Evolutionary conservation across 37 sponge, comb jelly and placozoan species (phyloP), one percentile per base, ranked within the genome.

Genomic region (Mnemiopsis leidyi): DNA sequence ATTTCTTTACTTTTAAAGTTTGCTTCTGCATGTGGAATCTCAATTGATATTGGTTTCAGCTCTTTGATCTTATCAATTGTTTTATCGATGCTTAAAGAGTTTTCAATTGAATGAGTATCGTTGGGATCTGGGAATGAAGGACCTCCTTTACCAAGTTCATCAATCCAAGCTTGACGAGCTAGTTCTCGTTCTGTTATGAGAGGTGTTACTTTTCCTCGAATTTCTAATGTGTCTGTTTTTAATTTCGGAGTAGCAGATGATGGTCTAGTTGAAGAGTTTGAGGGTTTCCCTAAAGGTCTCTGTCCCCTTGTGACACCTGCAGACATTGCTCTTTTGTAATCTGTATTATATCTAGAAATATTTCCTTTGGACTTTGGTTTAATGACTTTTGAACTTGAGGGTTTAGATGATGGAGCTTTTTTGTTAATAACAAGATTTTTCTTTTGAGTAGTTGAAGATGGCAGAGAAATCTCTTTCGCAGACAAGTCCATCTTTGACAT

Each of bases 131-230:
- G 2, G 36, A 33, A 32, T 5, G 3, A 23, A 79, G 82, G 32
- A 5, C 5, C 5, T 5, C 23, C 35, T 37, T 25, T 38, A 0
- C 90, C 90, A 23, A 85, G 30, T n/a, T 85, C 61, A 40, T 85
- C 61, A 38, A 85, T 85, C 90, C 90, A 85, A 20, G 90, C 61
- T n/a, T 85, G 61, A 23, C 90, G 39, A n/a, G 90, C 61, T 13
- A 85, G 3, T 18, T 85, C 90, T 39, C 61, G 32, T 61, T 85
- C 90, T 23, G 90, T 85, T 28, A 85, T 85, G 24, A 85, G 35
- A 39, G 90, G 90, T 25, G 90, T 85, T 2, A 85, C 28, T 29
- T 85, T 38, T 39, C 90, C 90, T 20, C 36, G 39, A 23, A 85
- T 40, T 61, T 85, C 90, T 3, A 85, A 25, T 39, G 61, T n/a